Percentiles rank a stretch among this genome's conserved stretches.
Evolutionary conservation across 2,888 invertebrate species (phyloP).

Genomic region (Caenorhabditis uteleia): DNA sequence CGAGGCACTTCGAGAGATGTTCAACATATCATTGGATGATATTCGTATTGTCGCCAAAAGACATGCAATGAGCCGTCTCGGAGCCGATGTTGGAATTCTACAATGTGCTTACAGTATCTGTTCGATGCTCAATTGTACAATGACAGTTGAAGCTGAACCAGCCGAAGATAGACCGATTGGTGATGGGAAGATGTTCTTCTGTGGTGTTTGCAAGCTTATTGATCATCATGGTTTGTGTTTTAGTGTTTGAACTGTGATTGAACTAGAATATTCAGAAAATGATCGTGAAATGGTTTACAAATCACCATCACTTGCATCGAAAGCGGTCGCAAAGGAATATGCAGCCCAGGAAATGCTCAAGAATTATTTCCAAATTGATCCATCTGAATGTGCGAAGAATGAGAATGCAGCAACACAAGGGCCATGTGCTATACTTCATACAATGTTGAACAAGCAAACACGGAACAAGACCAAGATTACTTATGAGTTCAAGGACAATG

Average conservation of each 20-base stretch:
- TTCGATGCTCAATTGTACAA: constrained; percentile 10
- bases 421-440: constrained; percentile 18
- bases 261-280: constrained; percentile 8
- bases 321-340: constrained; percentile 33
- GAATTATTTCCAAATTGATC: constrained; percentile 26
- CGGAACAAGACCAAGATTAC: constrained; percentile 5
- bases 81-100: constrained; percentile 15
- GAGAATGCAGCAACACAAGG: constrained; percentile 4
- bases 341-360: constrained; percentile 33
- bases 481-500: constrained; percentile 32
- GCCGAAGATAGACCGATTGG: constrained; percentile 25
- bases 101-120: constrained; percentile 17
- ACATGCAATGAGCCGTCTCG: constrained; percentile 12
- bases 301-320: constrained; percentile 13
- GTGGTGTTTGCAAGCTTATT: constrained; percentile 10
- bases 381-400: background rate
- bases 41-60: constrained; percentile 27
- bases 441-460: constrained; percentile 19
- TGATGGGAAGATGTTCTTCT: constrained; percentile 9
- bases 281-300: constrained; percentile 6
- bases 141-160: constrained; percentile 4
- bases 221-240: constrained; percentile 12
- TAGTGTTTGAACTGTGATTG: background rate
- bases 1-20: constrained; percentile 41
- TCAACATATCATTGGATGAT: constrained; percentile 26